phyloP scores from a whole-genome alignment of 2,113 vertebrate species.

The Pterophyllum scalare region DNA sequence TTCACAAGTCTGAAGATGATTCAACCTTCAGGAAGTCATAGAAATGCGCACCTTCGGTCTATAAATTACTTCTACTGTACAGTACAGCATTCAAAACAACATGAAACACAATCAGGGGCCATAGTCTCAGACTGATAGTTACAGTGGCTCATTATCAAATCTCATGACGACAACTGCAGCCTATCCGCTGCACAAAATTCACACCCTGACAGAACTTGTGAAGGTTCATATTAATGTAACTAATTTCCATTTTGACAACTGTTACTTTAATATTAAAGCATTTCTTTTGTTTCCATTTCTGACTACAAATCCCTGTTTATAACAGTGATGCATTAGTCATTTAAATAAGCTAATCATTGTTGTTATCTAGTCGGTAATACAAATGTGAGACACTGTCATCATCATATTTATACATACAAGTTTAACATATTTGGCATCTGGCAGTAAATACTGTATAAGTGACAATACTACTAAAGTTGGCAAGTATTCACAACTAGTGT shows the following conservation, averaged over 20 bases:
- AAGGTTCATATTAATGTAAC: conserved; percentile 27
- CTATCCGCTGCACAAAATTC: conserved; percentile 39
- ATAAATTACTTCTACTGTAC: conserved; percentile 26
- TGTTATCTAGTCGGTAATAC: conserved; percentile 61
- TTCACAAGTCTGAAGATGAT: neutral
- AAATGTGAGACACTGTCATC: conserved; percentile 32
- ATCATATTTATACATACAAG: conserved; percentile 60
- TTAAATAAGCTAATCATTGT: conserved; percentile 49
- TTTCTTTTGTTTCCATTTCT: conserved; percentile 60
- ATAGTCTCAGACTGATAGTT: conserved; percentile 9
- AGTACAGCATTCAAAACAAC: conserved; percentile 37
- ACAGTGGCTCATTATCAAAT: conserved; percentile 40
- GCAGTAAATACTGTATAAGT: conserved; percentile 49
- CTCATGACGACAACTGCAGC: conserved; percentile 42
- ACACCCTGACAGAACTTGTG: conserved; percentile 48
- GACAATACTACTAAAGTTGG: conserved; percentile 51
- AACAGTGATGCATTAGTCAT: conserved; percentile 55
- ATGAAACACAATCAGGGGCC: conserved; percentile 21
- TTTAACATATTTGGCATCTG: conserved; percentile 69
- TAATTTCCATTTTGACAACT: conserved; percentile 41
- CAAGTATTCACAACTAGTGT: conserved; percentile 61
- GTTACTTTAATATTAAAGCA: conserved; percentile 45
- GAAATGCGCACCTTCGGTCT: conserved; percentile 3
- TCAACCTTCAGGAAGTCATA: neutral
- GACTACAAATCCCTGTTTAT: conserved; percentile 60